Percentiles rank a stretch among this genome's conserved stretches.
Conservation (phyloP, 1,140 invertebrate genomes). For the Meteorus sp. region DNA sequence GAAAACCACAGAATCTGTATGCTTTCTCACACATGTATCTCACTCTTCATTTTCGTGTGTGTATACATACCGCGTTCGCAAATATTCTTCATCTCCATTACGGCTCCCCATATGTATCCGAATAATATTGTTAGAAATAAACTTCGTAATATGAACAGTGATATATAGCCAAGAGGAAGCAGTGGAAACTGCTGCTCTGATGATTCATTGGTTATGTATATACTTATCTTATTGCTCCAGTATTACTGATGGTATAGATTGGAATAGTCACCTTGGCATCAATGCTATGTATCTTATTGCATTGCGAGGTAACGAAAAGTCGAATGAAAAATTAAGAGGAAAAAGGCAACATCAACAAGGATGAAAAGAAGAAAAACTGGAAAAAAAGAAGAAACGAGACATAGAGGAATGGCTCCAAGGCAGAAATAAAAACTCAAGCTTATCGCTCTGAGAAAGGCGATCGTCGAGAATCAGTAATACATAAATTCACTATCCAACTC, state of each 20-base stretch:
- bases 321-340: constrained; percentile 1
- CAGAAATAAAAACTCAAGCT: constrained; percentile 10
- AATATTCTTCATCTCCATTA: neutral
- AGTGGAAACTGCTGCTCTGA: no score
- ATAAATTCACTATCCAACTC: constrained; percentile 11
- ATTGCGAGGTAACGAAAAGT: neutral
- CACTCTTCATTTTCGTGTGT: neutral
- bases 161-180: no score
- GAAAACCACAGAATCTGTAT: constrained; percentile 14
- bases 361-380: neutral
- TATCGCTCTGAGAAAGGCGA: constrained; percentile 1
- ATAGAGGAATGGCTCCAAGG: no score
- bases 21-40: neutral
- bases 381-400: neutral
- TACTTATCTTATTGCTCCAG: no score
- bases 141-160: no score
- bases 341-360: no score
- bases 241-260: neutral
- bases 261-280: neutral
- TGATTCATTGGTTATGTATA: no score
- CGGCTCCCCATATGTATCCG: no score
- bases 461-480: constrained; percentile 15
- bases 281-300: neutral
- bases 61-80: neutral
- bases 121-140: no score